Evolutionary conservation across 2,888 invertebrate genomes (phyloP).

Genomic region (Dicycla oo): DNA sequence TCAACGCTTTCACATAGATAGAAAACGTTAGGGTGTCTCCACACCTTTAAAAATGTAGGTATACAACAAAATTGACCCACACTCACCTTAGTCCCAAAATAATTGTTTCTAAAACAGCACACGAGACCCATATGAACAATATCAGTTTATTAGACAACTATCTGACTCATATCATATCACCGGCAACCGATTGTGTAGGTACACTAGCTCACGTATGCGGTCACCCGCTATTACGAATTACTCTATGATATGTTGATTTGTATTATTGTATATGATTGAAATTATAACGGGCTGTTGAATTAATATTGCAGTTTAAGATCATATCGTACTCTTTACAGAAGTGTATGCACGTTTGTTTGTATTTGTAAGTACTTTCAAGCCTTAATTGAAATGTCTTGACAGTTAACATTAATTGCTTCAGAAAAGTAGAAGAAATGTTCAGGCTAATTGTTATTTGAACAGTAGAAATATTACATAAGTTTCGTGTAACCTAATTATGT

Average conservation of each 20-base stretch:
- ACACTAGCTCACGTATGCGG: conserved; percentile 73
- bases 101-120: conserved; percentile 2
- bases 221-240: conserved; percentile 69
- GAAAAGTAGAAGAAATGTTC: conserved; percentile 3
- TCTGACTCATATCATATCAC: conserved; percentile 69
- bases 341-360: conserved; percentile 56
- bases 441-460: conserved; percentile 34
- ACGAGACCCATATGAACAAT: conserved; percentile 31
- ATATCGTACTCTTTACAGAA: conserved; percentile 68
- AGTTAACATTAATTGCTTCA: conserved; percentile 43
- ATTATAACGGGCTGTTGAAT: conserved; percentile 72
- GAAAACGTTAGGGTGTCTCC: no score
- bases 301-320: conserved; percentile 74
- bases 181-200: conserved; percentile 49
- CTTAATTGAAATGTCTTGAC: conserved; percentile 66
- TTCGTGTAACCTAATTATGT: conserved; percentile 18
- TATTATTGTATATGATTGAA: conserved; percentile 75
- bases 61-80: neutral
- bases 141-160: conserved; percentile 40
- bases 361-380: conserved; percentile 47
- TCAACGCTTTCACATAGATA: neutral
- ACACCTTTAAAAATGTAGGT: neutral
- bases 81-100: neutral
- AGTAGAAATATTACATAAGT: conserved; percentile 29
- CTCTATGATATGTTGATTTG: conserved; percentile 71